Percentiles rank a stretch among this genome's conserved stretches.
Evolutionary conservation across 2,113 vertebrate species (phyloP).

Genomic region (Periophthalmus modestus): DNA sequence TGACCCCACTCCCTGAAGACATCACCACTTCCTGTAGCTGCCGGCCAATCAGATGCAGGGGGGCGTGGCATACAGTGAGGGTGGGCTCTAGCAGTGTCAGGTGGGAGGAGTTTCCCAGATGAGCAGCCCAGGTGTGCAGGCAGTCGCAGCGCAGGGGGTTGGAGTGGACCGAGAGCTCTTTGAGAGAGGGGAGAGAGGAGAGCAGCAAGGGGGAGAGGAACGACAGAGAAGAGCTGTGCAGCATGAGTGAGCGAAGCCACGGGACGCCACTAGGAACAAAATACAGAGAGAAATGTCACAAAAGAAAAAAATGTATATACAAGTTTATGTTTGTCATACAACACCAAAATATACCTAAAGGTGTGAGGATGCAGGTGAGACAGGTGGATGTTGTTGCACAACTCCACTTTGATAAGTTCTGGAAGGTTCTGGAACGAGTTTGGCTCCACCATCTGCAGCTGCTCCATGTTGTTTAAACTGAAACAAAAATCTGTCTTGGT

Average conservation of each 20-base stretch:
- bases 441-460: conserved; percentile 75
- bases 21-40: conserved; percentile 75
- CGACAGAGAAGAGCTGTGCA: conserved; percentile 77
- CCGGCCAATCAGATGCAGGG: conserved; percentile 69
- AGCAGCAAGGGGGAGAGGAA: conserved; percentile 68
- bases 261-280: conserved; percentile 54
- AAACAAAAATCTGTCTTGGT: neutral
- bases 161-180: conserved; percentile 76
- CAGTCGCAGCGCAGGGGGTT: conserved; percentile 84
- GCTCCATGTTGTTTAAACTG: conserved; percentile 83
- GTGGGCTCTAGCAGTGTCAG: conserved; percentile 77
- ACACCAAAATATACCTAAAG: conserved; percentile 59
- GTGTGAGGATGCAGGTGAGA: conserved; percentile 77
- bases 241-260: conserved; percentile 75
- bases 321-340: neutral
- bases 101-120: conserved; percentile 71
- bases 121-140: conserved; percentile 74
- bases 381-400: conserved; percentile 77
- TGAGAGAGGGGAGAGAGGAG: conserved; percentile 70
- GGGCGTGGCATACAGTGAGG: conserved; percentile 76
- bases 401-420: conserved; percentile 78
- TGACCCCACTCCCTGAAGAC: conserved; percentile 34
- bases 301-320: neutral
- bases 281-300: neutral
- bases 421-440: conserved; percentile 79